These are phyloP conservation scores for Intellagama lesueurii DNA, from an alignment of 2,797 vertebrate species.

Conservation along the genomic window DNA sequence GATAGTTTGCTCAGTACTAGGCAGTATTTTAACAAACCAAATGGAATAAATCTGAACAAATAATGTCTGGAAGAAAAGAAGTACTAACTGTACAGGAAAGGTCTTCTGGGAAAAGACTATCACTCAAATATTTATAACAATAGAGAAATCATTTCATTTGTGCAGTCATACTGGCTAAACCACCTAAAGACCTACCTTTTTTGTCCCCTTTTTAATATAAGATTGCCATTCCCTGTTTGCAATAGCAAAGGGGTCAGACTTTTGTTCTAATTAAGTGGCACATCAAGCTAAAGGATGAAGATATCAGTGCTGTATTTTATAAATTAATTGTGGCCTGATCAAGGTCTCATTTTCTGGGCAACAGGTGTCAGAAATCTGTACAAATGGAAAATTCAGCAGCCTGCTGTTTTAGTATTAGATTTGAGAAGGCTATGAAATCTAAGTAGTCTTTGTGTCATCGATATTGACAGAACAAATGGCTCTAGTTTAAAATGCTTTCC, in stretches of 20 bases:
- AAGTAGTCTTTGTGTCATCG: constrained; percentile 55
- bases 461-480: constrained; percentile 55
- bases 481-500: constrained; percentile 68
- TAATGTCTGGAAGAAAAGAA: background rate
- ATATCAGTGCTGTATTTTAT: constrained; percentile 33
- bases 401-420: constrained; percentile 47
- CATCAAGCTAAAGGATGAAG: constrained; percentile 31
- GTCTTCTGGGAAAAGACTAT: background rate
- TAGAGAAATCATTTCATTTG: background rate
- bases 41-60: constrained; percentile 13
- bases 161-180: background rate
- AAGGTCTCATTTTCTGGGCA: constrained; percentile 33
- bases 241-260: background rate
- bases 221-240: background rate
- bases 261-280: constrained; percentile 39
- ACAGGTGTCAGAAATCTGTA: constrained; percentile 56
- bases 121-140: constrained; percentile 21
- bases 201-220: background rate
- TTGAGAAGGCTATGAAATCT: constrained; percentile 57
- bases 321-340: constrained; percentile 49
- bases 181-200: background rate
- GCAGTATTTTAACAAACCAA: constrained; percentile 10
- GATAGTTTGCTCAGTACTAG: background rate
- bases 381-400: constrained; percentile 41
- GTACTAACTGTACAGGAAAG: background rate